Evolutionary conservation across 2,797 vertebrate species (phyloP), one percentile per base, ranked within the genome.

Genomic region (Apogon talboti): DNA sequence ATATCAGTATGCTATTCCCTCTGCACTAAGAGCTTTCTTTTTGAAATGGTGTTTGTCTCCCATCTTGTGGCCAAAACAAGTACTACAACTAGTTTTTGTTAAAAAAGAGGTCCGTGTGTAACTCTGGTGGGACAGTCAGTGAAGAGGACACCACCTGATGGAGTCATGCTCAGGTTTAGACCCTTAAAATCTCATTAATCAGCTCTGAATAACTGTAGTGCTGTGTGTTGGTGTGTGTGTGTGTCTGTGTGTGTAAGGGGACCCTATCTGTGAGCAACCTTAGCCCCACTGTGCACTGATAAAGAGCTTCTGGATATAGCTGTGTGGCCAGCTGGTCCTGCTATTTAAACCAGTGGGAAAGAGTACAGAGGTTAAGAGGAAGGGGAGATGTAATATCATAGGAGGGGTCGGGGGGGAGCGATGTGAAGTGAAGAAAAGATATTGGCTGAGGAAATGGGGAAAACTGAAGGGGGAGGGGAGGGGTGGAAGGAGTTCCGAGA

Each of bases 311-410:
- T 88, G 65, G 62, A 84, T 86, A 74, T 85, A 88, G 87, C 68
- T 19, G 15, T 42, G 64, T 37, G 57, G 58, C 78, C 86, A 88
- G 88, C 81, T 90, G 87, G 68, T 78, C 53, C 59, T 82, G 68
- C 85, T 88, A 88, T 88, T 89, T 83, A 86, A 83, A 89, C 82
- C 84, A 19, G 61, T 61, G 66, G 58, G 56, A 80, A 58, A 41
- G 54, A 71, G 71, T 66, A 66, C 42, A 70, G 62, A 52, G 71
- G 74, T 79, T 57, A 71, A 74, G 50, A 76, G 71, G 55, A 78
- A 71, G 65, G 49, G 54, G 73, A 72, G 79, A 70, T 67, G 59
- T 59, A 78, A 79, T 81, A 60, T 82, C 51, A 79, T 68, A 66
- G 60, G 68, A 67, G 35, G 18, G 52, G 33, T 41, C 21, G 35